phyloP scores from a whole-genome alignment of 1,140 invertebrate species.

The Drosophila azteca region DNA sequence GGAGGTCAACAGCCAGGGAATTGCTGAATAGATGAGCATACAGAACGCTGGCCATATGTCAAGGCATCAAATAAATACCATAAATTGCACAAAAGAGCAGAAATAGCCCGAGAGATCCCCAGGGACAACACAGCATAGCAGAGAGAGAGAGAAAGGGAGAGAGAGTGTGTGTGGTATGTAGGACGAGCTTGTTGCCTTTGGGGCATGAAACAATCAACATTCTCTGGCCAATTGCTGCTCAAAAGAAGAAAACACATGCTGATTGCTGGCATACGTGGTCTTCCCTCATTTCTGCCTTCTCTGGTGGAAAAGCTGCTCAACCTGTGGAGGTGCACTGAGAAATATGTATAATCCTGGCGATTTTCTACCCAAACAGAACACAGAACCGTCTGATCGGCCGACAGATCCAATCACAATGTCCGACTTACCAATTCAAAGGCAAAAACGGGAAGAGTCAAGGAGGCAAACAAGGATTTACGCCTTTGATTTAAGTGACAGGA shows the following conservation, averaged over 20 bases:
- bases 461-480: conserved; percentile 65
- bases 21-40: conserved; percentile 69
- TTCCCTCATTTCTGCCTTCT: too few species aligned
- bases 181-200: conserved; percentile 6
- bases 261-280: too few species aligned
- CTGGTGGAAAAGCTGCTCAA: too few species aligned
- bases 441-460: too few species aligned
- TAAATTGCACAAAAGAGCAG: conserved; percentile 59
- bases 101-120: background rate
- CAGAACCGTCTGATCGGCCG: too few species aligned
- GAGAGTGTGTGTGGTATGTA: conserved; percentile 1
- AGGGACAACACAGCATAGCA: too few species aligned
- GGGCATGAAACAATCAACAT: conserved; percentile 38
- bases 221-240: conserved; percentile 18
- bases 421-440: too few species aligned
- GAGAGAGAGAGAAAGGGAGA: background rate
- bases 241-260: background rate
- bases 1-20: conserved; percentile 62
- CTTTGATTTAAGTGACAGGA: conserved; percentile 57
- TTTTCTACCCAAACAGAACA: too few species aligned
- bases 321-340: too few species aligned
- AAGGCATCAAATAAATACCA: conserved; percentile 70
- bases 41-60: conserved; percentile 73
- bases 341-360: too few species aligned
- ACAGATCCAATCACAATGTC: too few species aligned